Conservation (phyloP, 64 coral and sea anemone genomes). For the Dendrophyllia cribrosa region DNA sequence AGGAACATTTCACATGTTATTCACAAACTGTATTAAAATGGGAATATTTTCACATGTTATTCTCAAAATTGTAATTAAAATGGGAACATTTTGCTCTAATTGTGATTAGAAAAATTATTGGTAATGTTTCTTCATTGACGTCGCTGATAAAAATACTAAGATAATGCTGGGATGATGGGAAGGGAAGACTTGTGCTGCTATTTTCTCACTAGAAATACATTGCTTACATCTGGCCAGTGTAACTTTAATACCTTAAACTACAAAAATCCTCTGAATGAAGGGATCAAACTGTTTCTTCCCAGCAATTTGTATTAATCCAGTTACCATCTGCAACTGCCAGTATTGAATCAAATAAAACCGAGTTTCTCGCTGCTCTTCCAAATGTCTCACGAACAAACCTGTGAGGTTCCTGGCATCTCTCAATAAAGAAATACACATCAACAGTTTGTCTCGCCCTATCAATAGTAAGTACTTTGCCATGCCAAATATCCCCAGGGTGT, state of each 20-base stretch:
- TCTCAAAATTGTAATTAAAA: not conserved
- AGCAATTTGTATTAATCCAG: constrained; percentile 39
- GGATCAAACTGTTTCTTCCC: constrained; percentile 29
- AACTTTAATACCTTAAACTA: not conserved
- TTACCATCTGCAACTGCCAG: constrained; percentile 27
- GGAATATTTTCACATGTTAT: not conserved
- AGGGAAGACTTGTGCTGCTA: too few relatives aligned
- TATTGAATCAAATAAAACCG: constrained; percentile 48
- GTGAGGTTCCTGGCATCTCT: constrained; percentile 21
- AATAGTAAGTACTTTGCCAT: constrained; percentile 53
- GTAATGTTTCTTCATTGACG: too few relatives aligned
- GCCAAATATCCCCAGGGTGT: constrained; percentile 27
- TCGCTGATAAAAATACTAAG: too few relatives aligned
- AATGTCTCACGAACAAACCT: constrained; percentile 44
- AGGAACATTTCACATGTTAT: too few relatives aligned
- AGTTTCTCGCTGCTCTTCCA: constrained; percentile 43
- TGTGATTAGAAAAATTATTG: too few relatives aligned
- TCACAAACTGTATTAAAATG: not conserved
- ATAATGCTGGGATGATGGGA: too few relatives aligned
- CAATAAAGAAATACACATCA: constrained; percentile 63
- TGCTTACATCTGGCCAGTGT: not conserved
- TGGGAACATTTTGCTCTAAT: not conserved
- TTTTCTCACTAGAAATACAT: not conserved
- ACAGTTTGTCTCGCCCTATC: constrained; percentile 28
- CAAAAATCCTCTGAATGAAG: not conserved